These are phyloP conservation scores for Heliconius eleuchia DNA, from an alignment of 1,140 invertebrate species.

Conservation along the genomic window DNA sequence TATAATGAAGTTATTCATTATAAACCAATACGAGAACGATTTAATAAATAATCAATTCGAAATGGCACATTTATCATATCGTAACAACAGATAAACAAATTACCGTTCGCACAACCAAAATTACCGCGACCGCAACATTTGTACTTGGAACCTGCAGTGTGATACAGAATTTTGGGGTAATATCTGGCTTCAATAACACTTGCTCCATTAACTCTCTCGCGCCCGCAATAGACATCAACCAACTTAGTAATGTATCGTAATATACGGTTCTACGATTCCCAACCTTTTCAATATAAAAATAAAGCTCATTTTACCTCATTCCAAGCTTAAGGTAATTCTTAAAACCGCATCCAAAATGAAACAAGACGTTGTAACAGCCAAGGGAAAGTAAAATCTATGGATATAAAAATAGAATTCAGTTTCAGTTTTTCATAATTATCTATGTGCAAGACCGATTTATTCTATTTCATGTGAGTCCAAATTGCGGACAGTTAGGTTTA, in stretches of 20 bases:
- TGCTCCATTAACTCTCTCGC: slow-evolving; percentile 70
- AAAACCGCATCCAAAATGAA: slow-evolving; percentile 22
- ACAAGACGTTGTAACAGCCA: slow-evolving; percentile 14
- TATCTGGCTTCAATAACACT: slow-evolving; percentile 73
- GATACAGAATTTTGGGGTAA: slow-evolving; percentile 59
- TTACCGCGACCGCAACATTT: slow-evolving; percentile 50
- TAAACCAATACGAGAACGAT: neutral
- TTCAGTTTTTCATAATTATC: slow-evolving; percentile 24
- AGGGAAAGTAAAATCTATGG: slow-evolving; percentile 14
- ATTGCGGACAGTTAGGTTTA: slow-evolving; percentile 73
- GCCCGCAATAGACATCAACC: slow-evolving; percentile 59
- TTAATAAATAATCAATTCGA: neutral
- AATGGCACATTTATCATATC: neutral
- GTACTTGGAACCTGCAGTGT: slow-evolving; percentile 48
- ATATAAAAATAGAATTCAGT: slow-evolving; percentile 16
- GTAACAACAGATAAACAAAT: slow-evolving; percentile 29
- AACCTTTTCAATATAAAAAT: neutral
- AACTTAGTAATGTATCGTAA: slow-evolving; percentile 46
- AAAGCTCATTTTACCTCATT: neutral
- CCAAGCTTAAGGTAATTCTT: slow-evolving; percentile 3
- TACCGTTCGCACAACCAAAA: slow-evolving; percentile 33
- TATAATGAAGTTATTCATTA: neutral
- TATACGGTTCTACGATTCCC: neutral
- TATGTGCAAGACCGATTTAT: slow-evolving; percentile 55
- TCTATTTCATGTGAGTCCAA: slow-evolving; percentile 62